A percentile compares a stretch with the other conserved stretches of the same genome.
phyloP scores from a whole-genome alignment of 2,113 vertebrate genomes.

The Poecile atricapillus region DNA sequence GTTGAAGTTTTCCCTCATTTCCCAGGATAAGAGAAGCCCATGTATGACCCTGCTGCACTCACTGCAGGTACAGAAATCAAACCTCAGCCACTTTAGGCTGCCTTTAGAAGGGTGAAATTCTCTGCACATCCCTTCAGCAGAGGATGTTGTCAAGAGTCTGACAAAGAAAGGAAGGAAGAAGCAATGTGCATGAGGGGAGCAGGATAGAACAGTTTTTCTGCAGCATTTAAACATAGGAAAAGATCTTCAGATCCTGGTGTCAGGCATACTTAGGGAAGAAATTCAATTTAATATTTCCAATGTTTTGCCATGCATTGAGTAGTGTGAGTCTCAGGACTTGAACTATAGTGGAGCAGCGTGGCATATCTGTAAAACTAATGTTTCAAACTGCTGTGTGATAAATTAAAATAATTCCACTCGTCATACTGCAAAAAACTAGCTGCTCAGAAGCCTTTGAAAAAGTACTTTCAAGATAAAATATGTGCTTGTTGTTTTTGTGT shows the following conservation, averaged over 20 bases:
- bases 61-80: not conserved
- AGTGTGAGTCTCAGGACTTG: not conserved
- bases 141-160: not conserved
- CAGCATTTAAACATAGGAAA: not conserved
- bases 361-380: slow-evolving; percentile 37
- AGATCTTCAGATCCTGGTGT: not conserved
- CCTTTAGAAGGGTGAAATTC: not conserved
- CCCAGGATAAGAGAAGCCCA: not conserved
- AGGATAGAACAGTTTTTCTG: not conserved
- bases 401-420: slow-evolving; percentile 54
- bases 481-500: slow-evolving; percentile 44
- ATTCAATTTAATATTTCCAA: not conserved
- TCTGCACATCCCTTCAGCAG: not conserved
- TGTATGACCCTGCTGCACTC: rapidly evolving
- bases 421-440: slow-evolving; percentile 31
- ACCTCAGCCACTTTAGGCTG: not conserved
- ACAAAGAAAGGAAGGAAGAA: not conserved
- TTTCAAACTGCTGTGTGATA: slow-evolving; percentile 16
- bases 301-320: not conserved
- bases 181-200: not conserved
- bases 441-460: slow-evolving; percentile 60
- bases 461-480: slow-evolving; percentile 70
- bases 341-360: not conserved
- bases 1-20: not conserved
- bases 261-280: not conserved